Evolutionary conservation across 2,797 vertebrate species (phyloP), one percentile per base, ranked within the genome.

Genomic region (Acanthurus leucopareius): DNA sequence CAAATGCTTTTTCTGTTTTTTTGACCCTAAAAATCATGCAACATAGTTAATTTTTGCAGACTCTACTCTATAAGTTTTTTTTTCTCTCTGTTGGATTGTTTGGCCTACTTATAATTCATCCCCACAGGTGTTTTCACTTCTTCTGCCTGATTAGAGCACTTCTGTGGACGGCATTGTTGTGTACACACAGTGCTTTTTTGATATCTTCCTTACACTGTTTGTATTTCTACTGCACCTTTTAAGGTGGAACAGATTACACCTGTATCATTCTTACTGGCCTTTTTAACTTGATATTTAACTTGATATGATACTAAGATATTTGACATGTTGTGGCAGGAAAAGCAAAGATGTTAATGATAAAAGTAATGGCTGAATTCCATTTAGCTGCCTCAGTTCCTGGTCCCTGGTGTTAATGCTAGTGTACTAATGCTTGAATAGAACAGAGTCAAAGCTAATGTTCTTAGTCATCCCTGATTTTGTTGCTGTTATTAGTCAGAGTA

Each of bases 331-430:
- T 44, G 17, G 17, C 25, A 48, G 10, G 10, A 32, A 48, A 49
- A 19, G n/a, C 40, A 16, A 10, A 5, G 22, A 28, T 49, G 13
- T 38, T 15, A 38, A 15, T 38, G 10, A 38, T 28, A 25, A 48
- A 13, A 49, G 16, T 42, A 9, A 42, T 53, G 53, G 19, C n/a
- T 47, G 11, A 48, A n/a, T 51, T 64, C 20, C 35, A 42, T 63
- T 58, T 45, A 52, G 60, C 16, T 51, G 60, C 60, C 17, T 72
- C 47, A 52, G 9, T 56, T 42, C 42, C 48, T 35, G 22, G 7
- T 3, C 45, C 53, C 38, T 59, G 16, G 32, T 64, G 17, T 64
- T 57, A n/a, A 56, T 42, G 17, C 17, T 62, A 11, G 7, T 16
- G 5, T 19, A 11, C 47, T 17, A 1, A 40, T n/a, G 16, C 45